These are phyloP conservation scores for Spea hammondii DNA, from an alignment of 2,797 vertebrate genomes.

Conservation along the genomic window DNA sequence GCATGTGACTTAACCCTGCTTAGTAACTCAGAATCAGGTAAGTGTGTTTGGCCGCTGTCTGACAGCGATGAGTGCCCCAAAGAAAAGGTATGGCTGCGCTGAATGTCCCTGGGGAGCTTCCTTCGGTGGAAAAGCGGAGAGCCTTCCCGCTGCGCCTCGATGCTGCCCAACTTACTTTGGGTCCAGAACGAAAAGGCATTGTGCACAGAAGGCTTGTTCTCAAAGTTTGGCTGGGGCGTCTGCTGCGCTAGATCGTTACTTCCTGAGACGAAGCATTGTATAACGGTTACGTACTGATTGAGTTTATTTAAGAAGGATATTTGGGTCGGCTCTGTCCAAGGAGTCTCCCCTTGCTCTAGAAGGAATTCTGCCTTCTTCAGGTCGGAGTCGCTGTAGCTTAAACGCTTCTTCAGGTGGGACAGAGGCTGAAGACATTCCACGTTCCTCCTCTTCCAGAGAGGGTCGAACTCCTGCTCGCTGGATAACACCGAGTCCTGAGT, in stretches of 20 bases:
- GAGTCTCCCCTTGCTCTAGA: constrained; percentile 70
- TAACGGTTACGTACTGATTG: constrained; percentile 62
- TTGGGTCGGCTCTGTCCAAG: constrained; percentile 64
- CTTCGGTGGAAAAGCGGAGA: constrained; percentile 61
- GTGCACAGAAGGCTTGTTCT: constrained; percentile 61
- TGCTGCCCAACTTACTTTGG: constrained; percentile 60
- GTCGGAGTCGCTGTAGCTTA: constrained; percentile 90
- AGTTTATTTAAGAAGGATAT: constrained; percentile 57
- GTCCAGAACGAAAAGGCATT: constrained; percentile 75
- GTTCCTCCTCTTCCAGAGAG: constrained; percentile 75
- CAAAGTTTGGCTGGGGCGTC: constrained; percentile 54
- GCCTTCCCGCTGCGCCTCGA: constrained; percentile 55
- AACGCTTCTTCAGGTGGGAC: constrained; percentile 66
- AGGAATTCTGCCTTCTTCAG: constrained; percentile 71
- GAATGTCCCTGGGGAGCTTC: constrained; percentile 64
- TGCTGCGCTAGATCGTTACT: constrained; percentile 16
- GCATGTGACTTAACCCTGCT: constrained; percentile 32
- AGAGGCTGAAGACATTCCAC: constrained; percentile 66
- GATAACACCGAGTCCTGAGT: constrained; percentile 64
- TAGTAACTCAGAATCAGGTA: constrained; percentile 29
- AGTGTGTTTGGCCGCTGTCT: constrained; percentile 54
- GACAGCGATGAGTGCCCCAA: constrained; percentile 64
- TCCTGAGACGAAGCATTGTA: constrained; percentile 47
- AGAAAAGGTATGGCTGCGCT: constrained; percentile 75
- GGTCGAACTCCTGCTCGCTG: constrained; percentile 72